Percentiles rank a stretch among this genome's conserved stretches.
phyloP scores from a whole-genome alignment of 2,113 vertebrate species.

The Malurus elegans region DNA sequence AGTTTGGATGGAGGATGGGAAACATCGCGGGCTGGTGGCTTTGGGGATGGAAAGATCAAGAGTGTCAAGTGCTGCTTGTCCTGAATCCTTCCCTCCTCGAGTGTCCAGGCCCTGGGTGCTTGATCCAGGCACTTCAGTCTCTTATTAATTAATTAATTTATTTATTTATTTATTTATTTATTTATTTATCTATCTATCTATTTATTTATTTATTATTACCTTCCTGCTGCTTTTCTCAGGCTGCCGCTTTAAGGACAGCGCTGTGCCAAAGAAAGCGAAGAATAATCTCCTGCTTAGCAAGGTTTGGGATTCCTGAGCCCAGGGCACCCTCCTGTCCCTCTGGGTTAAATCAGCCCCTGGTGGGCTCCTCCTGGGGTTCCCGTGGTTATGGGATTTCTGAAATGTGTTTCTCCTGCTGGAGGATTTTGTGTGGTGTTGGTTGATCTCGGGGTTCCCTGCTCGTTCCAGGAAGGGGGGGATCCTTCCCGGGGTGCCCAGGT shows the following conservation, averaged over 20 bases:
- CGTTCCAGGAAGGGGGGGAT: background rate
- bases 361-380: background rate
- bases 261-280: background rate
- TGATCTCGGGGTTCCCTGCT: background rate
- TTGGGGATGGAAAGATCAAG: background rate
- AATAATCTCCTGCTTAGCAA: background rate
- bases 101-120: background rate
- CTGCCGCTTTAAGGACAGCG: background rate
- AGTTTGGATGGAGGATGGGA: background rate
- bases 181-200: background rate
- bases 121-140: background rate
- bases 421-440: accelerated
- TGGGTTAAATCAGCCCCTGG: background rate
- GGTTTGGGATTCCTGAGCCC: background rate
- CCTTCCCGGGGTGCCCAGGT: background rate
- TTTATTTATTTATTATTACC: background rate
- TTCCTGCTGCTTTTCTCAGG: background rate
- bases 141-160: background rate
- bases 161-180: background rate
- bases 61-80: background rate
- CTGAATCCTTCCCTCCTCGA: background rate
- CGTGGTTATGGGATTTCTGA: accelerated
- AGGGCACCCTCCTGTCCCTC: background rate
- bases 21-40: background rate
- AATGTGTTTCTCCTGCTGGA: accelerated